phyloP scores from a whole-genome alignment of 2,888 invertebrate genomes.

The Limnephilus lunatus region DNA sequence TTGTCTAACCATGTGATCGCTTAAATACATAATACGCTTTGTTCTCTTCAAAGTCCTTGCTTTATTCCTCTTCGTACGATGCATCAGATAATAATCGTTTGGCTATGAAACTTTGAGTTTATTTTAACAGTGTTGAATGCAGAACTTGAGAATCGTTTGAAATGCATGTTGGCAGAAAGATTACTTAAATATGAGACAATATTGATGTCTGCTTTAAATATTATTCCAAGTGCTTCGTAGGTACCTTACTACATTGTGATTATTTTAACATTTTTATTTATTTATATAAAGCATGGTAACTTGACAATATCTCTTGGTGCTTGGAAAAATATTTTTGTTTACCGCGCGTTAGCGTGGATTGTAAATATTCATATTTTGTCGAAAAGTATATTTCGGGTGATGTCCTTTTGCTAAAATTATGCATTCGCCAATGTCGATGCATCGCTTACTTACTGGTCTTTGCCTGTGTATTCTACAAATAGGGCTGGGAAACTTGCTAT shows the following conservation, averaged over 20 bases:
- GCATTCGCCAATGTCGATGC: constrained; percentile 49
- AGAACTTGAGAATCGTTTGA: constrained; percentile 48
- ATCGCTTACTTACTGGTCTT: constrained; percentile 49
- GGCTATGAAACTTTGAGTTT: constrained; percentile 36
- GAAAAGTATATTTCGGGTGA: constrained; percentile 38
- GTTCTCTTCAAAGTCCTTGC: constrained; percentile 43
- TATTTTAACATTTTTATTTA: neutral
- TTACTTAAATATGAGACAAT: constrained; percentile 3
- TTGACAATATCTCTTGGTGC: neutral
- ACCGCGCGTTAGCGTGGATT: neutral
- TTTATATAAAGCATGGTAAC: constrained; percentile 20
- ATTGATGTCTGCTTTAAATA: constrained; percentile 41
- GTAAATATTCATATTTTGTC: constrained; percentile 22
- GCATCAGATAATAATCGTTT: constrained; percentile 47
- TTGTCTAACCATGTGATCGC: constrained; percentile 48
- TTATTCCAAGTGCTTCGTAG: constrained; percentile 23
- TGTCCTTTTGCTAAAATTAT: constrained; percentile 41
- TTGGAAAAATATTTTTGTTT: constrained; percentile 34
- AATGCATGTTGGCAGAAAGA: constrained; percentile 56
- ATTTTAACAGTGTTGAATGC: constrained; percentile 37
- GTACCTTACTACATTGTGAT: neutral
- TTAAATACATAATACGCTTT: constrained; percentile 45
- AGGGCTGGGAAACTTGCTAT: constrained; percentile 29
- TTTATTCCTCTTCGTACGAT: constrained; percentile 54
- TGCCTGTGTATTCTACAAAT: constrained; percentile 16